A percentile compares a stretch with the other conserved stretches of the same genome.
phyloP scores from a whole-genome alignment of 2,113 vertebrate species.

The Sardina pilchardus region DNA sequence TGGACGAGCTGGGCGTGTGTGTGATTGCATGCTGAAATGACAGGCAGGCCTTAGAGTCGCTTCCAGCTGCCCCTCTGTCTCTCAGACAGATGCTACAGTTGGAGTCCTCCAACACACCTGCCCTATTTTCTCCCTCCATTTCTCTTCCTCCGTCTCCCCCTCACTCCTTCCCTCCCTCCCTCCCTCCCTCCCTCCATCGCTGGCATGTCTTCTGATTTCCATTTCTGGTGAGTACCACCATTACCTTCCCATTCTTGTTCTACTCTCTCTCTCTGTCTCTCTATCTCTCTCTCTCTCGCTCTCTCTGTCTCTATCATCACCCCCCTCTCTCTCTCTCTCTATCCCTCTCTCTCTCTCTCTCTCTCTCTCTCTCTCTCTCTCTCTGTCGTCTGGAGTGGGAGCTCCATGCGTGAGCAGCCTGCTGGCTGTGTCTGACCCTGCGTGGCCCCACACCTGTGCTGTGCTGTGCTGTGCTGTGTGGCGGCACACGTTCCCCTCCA shows the following conservation, averaged over 20 bases:
- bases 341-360: not conserved
- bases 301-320: not conserved
- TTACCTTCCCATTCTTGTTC: not conserved
- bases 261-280: constrained; percentile 24
- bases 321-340: not conserved
- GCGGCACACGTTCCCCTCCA: not conserved
- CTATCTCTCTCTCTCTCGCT: not conserved
- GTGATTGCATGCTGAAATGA: not conserved
- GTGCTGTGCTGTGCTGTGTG: constrained; percentile 14
- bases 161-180: not conserved
- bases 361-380: not conserved
- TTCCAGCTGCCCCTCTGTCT: constrained; percentile 13
- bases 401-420: constrained; percentile 11
- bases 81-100: not conserved
- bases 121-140: not conserved
- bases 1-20: constrained; percentile 14
- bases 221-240: not conserved
- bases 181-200: not conserved
- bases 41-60: not conserved
- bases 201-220: not conserved
- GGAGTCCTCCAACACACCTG: not conserved
- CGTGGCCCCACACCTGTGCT: constrained; percentile 27
- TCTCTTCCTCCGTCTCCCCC: not conserved
- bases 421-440: constrained; percentile 23
- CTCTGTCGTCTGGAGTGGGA: not conserved